These are phyloP conservation scores for Sebastes alutus DNA, from an alignment of 2,797 vertebrate species.

Conservation along the genomic window DNA sequence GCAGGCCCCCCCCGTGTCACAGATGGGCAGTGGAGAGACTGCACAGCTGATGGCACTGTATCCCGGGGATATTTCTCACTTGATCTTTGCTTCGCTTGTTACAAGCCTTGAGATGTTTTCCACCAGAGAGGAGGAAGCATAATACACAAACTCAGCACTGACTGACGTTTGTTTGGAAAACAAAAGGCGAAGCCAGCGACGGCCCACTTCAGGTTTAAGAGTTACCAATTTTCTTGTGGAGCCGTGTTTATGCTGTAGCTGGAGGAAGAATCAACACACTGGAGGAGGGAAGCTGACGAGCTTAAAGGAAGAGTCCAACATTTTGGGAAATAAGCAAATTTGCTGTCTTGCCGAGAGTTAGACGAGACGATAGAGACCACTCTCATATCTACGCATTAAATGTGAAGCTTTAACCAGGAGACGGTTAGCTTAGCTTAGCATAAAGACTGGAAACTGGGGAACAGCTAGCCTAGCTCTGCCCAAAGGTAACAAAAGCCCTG, in stretches of 20 bases:
- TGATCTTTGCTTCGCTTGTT: slow-evolving; percentile 8
- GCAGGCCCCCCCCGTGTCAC: slow-evolving; percentile 32
- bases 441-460: neutral
- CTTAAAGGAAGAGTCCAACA: neutral
- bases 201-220: slow-evolving; percentile 39
- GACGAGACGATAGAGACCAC: neutral
- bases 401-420: neutral
- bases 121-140: slow-evolving; percentile 22
- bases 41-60: neutral
- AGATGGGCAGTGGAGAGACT: slow-evolving; percentile 12
- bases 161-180: slow-evolving; percentile 40
- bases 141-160: slow-evolving; percentile 20
- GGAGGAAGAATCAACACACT: slow-evolving; percentile 26
- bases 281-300: slow-evolving; percentile 1
- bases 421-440: neutral
- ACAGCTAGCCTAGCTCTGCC: neutral
- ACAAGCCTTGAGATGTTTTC: slow-evolving; percentile 41
- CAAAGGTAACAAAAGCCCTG: neutral
- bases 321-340: neutral
- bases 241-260: slow-evolving; percentile 28
- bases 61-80: slow-evolving; percentile 9
- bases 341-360: neutral
- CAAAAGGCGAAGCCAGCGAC: slow-evolving; percentile 7
- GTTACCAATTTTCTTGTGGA: slow-evolving; percentile 26
- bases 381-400: neutral